Evolutionary conservation across 2,113 vertebrate species (phyloP), one percentile per base, ranked within the genome.

Genomic region (Rhegmatorhina hoffmannsi): DNA sequence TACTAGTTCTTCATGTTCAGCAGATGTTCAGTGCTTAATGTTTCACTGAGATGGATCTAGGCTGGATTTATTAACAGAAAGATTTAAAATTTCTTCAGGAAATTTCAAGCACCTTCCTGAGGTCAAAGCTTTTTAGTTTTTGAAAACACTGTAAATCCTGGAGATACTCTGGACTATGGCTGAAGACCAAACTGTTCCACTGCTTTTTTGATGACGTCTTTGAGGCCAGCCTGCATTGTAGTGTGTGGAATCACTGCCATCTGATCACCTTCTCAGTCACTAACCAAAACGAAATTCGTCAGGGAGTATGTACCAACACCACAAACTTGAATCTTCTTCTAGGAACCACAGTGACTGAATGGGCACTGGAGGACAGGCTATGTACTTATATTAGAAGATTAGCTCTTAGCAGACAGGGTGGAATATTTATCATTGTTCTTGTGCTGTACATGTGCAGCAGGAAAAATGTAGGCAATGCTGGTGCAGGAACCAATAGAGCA

Each of bases 61-160:
- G 53, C 33, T 85, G 69, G 78, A 92, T 82, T 92, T 89, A 92
- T 90, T 80, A 92, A 75, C 29, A 83, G 66, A 84, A 84, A 67
- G 10, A 77, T 66, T 75, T 75, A 33, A 53, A 64, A 74, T 81
- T 72, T 59, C 21, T 75, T 64, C 46, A 76, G 58, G 73, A 92
- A 87, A 91, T 94, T 82, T 87, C 66, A 50, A 73, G 43, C 31
- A 76, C 12, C 17, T 85, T 76, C 55, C 59, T 58, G 49, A 92
- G 58, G 52, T 83, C 33, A 69, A 38, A 62, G 13, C 2, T 43
- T 91, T 79, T 69, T 58, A 58, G 13, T 38, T 85, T 92, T 82
- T 67, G 21, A 56, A 84, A 92, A 69, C 23, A 58, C 25, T 66
- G 36, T 47, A 76, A 88, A 52, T 69, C 23, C 46, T 79, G 26